Conservation (phyloP, 1,140 invertebrate genomes). For the Pseudomyrmex flavicornis region DNA sequence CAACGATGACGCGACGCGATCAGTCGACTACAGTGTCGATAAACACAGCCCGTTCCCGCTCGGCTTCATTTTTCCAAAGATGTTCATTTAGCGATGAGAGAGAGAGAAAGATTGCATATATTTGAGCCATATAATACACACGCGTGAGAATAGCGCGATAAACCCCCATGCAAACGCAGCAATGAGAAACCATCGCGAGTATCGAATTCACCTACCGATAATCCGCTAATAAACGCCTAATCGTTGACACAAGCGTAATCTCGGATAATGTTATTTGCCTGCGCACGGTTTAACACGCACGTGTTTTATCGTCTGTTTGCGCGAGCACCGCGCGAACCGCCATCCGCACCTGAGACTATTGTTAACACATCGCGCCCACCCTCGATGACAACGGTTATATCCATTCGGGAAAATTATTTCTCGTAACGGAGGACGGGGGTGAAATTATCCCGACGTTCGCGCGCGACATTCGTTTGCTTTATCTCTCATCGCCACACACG, state of each 20-base stretch:
- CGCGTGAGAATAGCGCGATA: slow-evolving; percentile 4
- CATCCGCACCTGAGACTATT: slow-evolving; percentile 72
- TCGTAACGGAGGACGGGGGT: neutral
- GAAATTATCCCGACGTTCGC: neutral
- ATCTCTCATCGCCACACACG: neutral
- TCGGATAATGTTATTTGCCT: slow-evolving; percentile 69
- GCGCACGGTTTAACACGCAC: slow-evolving; percentile 51
- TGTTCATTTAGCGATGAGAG: no score
- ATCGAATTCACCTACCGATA: slow-evolving; percentile 63
- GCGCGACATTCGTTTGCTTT: neutral
- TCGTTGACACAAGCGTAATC: slow-evolving; percentile 70
- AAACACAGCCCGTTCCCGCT: neutral
- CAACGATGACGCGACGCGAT: neutral
- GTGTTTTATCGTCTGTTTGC: slow-evolving; percentile 73
- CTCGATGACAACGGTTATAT: slow-evolving; percentile 24
- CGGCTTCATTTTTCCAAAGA: neutral
- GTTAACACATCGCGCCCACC: slow-evolving; percentile 50
- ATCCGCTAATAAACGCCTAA: slow-evolving; percentile 73
- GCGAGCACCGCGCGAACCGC: slow-evolving; percentile 34
- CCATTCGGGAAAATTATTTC: slow-evolving; percentile 12
- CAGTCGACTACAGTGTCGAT: neutral
- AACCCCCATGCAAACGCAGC: neutral
- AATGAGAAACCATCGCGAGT: slow-evolving; percentile 41
- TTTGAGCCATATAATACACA: neutral
- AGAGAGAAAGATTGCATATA: neutral